phyloP scores from a whole-genome alignment of 2,113 vertebrate genomes.

The Forbesichthys papilliferus region DNA sequence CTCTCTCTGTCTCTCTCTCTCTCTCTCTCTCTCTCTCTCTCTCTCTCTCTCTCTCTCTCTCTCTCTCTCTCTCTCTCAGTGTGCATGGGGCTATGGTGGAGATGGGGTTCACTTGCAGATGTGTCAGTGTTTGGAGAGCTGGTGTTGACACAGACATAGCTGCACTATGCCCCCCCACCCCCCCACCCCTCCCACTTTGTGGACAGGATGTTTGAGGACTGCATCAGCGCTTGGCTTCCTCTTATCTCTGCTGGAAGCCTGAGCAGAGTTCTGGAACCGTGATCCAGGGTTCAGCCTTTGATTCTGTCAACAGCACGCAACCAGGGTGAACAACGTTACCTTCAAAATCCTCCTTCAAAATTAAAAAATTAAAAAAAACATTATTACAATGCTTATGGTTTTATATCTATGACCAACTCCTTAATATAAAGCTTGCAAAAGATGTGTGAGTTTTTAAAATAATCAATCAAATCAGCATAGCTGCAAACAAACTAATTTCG shows the following conservation, averaged over 20 bases:
- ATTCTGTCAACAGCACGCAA: no score
- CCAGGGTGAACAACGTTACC: not conserved
- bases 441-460: no score
- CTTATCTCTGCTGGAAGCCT: conserved; percentile 65
- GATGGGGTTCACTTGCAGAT: not conserved
- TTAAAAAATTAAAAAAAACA: no score
- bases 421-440: no score
- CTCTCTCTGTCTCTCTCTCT: not conserved
- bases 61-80: conserved; percentile 16
- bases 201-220: conserved; percentile 63
- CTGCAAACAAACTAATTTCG: no score
- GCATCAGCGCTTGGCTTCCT: conserved; percentile 60
- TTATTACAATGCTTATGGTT: no score
- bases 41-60: conserved; percentile 17
- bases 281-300: no score
- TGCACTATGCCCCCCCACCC: conserved; percentile 49
- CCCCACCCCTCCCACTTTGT: conserved; percentile 43
- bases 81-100: not conserved
- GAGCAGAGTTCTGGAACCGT: conserved; percentile 4
- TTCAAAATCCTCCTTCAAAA: no score
- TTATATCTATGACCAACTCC: no score
- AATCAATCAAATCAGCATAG: no score
- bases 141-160: conserved; percentile 74
- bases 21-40: not conserved
- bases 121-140: conserved; percentile 55